Evolutionary conservation across 2,797 vertebrate species (phyloP).

Genomic region (Chromis chromis): DNA sequence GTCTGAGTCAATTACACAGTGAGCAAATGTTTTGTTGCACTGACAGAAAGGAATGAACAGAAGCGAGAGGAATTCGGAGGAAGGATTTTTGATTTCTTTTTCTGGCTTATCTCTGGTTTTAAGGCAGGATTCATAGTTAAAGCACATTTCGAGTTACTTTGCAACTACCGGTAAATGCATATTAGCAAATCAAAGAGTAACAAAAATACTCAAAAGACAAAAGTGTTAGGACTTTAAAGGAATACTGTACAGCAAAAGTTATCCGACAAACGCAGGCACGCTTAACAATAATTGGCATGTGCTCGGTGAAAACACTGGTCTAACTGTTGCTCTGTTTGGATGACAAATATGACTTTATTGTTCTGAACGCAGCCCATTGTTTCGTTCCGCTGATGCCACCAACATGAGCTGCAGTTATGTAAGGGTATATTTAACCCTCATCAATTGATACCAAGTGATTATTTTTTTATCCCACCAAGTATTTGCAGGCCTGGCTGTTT

Average conservation of each 20-base stretch:
- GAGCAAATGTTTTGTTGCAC: constrained; percentile 12
- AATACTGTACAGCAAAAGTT: constrained; percentile 30
- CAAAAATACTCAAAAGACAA: constrained; percentile 20
- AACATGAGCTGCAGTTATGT: constrained; percentile 32
- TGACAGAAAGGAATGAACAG: not conserved
- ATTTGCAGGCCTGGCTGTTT: constrained; percentile 44
- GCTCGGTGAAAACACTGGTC: constrained; percentile 6
- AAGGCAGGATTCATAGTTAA: constrained; percentile 60
- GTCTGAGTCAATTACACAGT: constrained; percentile 15
- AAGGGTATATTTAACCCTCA: constrained; percentile 33
- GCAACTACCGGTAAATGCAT: constrained; percentile 23
- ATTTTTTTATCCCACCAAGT: constrained; percentile 24
- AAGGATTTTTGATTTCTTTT: not conserved
- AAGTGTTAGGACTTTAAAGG: constrained; percentile 13
- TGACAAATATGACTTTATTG: constrained; percentile 12
- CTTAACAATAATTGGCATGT: constrained; percentile 7
- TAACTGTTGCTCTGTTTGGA: constrained; percentile 6
- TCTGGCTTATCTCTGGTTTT: constrained; percentile 51
- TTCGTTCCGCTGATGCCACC: constrained; percentile 25
- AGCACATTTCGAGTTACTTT: constrained; percentile 30
- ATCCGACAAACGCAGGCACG: not conserved
- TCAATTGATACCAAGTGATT: constrained; percentile 32
- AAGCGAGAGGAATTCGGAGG: constrained; percentile 15
- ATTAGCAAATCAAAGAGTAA: constrained; percentile 25
- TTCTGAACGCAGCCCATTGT: constrained; percentile 8